Base-by-base conservation (phyloP, 2,888 invertebrate species). In the Sturmia bella region DNA sequence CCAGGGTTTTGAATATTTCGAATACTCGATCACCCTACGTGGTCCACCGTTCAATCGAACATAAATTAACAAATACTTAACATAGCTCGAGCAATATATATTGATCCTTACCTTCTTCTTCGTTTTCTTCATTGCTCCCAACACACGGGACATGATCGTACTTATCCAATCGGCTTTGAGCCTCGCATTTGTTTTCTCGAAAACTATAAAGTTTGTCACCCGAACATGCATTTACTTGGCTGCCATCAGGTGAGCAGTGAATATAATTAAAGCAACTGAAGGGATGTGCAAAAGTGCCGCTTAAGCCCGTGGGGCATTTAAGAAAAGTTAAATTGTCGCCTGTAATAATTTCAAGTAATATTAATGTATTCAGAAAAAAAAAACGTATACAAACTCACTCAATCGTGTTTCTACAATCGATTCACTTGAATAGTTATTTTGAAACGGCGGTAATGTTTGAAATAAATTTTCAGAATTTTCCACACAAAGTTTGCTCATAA, bases 241-340 rank as follows among this genome's bases (percentile, higher is more conserved):
- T 79, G 6, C 50, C 43, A 24, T 39, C 27, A 17, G 21, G n/a
- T 0, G 32, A 15, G 32, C 73, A 79, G 0, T 24, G 39, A n/a
- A 73, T 41, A 56, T 73, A 79, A n/a, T 59, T 39, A 5, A 9
- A n/a, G 19, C 59, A 52, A n/a, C 54, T n/a, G 21, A 79, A 61
- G 0, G 79, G 79, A 63, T 79, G 61, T 13, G 61, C 9, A 68
- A 79, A 79, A 19, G 15, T 39, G 2, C 45, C 79, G 48, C 1
- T 3, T 7, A 59, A 21, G 2, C 7, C 11, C 4, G 13, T 0
- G 13, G 68, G 72, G 39, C 79, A 79, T 37, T 43, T 45, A 12
- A 79, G 21, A 3, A 24, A 61, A 13, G 54, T 41, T 24, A 39
- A 61, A 19, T 19, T 54, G n/a, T 43, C 45, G 61, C 54, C 78